Evolutionary conservation across 2,797 vertebrate genomes (phyloP), one percentile per base, ranked within the genome.

Genomic region (Anguilla anguilla): DNA sequence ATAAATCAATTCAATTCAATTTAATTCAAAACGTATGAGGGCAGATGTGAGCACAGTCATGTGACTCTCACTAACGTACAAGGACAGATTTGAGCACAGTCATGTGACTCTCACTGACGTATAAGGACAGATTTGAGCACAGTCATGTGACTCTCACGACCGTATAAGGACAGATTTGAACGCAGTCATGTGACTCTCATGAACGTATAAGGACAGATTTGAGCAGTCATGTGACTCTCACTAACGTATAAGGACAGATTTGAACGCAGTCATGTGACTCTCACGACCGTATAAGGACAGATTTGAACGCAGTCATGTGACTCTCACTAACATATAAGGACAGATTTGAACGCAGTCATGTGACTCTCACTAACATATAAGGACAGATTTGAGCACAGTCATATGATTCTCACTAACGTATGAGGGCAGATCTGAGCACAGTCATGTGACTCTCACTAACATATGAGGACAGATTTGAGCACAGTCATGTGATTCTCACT

Each of bases 401-500:
- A 55, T 89, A 91, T 51, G 51, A 51, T n/a, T 7, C 17, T 53
- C 57, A 72, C 28, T 49, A 46, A 43, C 72, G 55, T 39, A 9
- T 10, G 1, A 51, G 51, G 6, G 17, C 55, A 13, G 55, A 17
- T 84, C 3, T 59, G 11, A 61, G 13, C 11, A 22, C 19, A 49
- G 6, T 28, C 35, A 13, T 57, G 2, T 57, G 55, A 15, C 0
- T 13, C 55, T 57, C 2, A 17, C 55, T 2, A 11, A 57, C 55
- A 43, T 17, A 57, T 2, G 13, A 57, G 55, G 10, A 17, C 55
- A 13, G 55, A 17, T 84, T 0, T 59, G 11, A 61, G 0, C 11
- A 9, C 39, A 49, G 6, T 28, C 35, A 13, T 86, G 49, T 51
- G 49, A 9, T 0, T 51, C 49, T 51, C 4, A 51, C 49, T 51